phyloP scores from a whole-genome alignment of 2,113 vertebrate genomes.

The Anguilla japonica region DNA sequence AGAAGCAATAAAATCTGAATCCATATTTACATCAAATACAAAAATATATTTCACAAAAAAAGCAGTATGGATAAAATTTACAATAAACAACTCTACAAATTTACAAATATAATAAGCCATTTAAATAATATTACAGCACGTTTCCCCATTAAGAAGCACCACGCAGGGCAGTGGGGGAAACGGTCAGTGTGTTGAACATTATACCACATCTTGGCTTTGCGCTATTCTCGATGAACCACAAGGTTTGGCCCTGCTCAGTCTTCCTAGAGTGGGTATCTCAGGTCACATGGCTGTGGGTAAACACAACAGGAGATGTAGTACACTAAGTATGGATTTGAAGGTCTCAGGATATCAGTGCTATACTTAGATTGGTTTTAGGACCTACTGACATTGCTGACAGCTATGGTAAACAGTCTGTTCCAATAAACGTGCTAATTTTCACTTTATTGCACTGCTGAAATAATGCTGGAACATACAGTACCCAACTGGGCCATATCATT shows the following conservation, averaged over 20 bases:
- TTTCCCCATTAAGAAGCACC: constrained; percentile 57
- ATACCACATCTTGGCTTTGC: constrained; percentile 31
- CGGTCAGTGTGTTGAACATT: neutral
- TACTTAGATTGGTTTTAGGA: neutral
- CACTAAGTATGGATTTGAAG: neutral
- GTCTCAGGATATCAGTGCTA: neutral
- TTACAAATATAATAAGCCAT: constrained; percentile 84
- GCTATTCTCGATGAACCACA: constrained; percentile 28
- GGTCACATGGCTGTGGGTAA: neutral
- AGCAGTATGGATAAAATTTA: constrained; percentile 61
- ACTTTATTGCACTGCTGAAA: neutral
- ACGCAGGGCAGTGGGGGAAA: neutral
- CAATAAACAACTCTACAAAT: constrained; percentile 84
- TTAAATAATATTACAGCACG: constrained; percentile 82
- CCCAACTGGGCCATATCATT: neutral
- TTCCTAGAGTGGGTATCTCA: constrained; percentile 9
- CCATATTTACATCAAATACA: constrained; percentile 80
- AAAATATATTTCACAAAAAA: constrained; percentile 92
- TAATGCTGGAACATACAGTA: neutral
- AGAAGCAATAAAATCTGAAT: constrained; percentile 52
- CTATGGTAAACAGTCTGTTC: neutral
- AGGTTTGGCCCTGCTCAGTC: constrained; percentile 23
- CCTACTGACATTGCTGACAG: neutral
- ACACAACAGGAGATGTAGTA: neutral
- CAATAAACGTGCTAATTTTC: neutral